Conservation (phyloP, 2,797 vertebrate genomes). For the Silurus aristotelis region DNA sequence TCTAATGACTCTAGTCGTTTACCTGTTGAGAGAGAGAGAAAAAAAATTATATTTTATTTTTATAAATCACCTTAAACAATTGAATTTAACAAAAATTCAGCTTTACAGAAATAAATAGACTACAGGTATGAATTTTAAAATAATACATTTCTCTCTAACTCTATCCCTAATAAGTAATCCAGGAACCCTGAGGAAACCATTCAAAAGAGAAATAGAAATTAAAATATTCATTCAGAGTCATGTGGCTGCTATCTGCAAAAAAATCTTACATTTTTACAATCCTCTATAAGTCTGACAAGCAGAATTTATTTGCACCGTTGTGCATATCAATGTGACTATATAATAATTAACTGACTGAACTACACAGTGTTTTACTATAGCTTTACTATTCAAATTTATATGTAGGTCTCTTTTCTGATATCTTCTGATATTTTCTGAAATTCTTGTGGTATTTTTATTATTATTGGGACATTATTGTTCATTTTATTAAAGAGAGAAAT, state of each 20-base stretch:
- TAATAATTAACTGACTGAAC: neutral
- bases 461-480: neutral
- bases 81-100: no score
- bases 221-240: neutral
- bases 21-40: conserved; percentile 67
- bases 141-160: no score
- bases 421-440: neutral
- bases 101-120: no score
- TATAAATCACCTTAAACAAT: no score
- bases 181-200: no score
- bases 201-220: conserved; percentile 3
- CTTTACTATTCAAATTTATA: neutral
- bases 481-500: neutral
- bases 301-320: neutral
- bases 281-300: neutral
- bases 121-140: no score
- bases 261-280: neutral
- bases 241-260: neutral
- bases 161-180: no score
- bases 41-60: no score
- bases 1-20: conserved; percentile 57
- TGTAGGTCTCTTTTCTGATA: neutral
- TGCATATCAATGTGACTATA: neutral
- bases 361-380: conserved; percentile 5
- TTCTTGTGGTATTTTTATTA: neutral